These are phyloP conservation scores for Notolepis coatsorum DNA, from an alignment of 2,797 vertebrate genomes.

Conservation along the genomic window DNA sequence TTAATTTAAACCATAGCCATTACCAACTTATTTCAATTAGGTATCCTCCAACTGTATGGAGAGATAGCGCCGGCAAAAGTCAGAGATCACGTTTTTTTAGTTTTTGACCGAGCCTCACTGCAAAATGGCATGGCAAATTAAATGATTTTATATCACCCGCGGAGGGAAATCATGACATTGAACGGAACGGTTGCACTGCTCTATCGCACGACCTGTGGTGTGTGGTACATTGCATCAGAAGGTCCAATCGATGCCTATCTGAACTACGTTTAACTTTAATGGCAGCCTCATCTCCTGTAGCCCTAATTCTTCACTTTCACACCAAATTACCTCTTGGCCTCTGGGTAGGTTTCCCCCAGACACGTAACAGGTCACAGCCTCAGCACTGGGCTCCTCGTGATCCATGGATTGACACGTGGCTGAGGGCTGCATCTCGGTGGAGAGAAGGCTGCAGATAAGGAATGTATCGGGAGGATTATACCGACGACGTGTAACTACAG, in stretches of 20 bases:
- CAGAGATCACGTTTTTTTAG: conserved; percentile 20
- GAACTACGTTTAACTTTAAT: conserved; percentile 70
- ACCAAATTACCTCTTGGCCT: conserved; percentile 73
- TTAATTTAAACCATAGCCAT: conserved; percentile 72
- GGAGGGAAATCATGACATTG: conserved; percentile 61
- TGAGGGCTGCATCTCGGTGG: conserved; percentile 46
- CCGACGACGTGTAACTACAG: conserved; percentile 46
- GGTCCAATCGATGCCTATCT: conserved; percentile 72
- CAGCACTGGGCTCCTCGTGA: conserved; percentile 30
- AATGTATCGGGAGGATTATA: conserved; percentile 42
- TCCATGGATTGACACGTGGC: conserved; percentile 66
- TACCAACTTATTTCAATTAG: conserved; percentile 68
- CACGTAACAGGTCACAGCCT: conserved; percentile 60
- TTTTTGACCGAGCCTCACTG: conserved; percentile 27
- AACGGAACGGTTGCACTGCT: conserved; percentile 40
- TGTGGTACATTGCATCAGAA: conserved; percentile 47
- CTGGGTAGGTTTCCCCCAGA: conserved; percentile 46
- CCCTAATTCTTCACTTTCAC: conserved; percentile 76
- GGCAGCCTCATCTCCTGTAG: conserved; percentile 64
- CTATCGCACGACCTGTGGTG: conserved; percentile 56
- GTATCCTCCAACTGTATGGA: conserved; percentile 42
- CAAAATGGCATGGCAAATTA: conserved; percentile 59
- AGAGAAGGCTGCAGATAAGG: conserved; percentile 23
- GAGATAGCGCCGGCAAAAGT: conserved; percentile 15
- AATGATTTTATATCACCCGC: conserved; percentile 51